These are phyloP conservation scores for Lamprologus lemairii DNA, from an alignment of 2,113 vertebrate species.

Conservation along the genomic window DNA sequence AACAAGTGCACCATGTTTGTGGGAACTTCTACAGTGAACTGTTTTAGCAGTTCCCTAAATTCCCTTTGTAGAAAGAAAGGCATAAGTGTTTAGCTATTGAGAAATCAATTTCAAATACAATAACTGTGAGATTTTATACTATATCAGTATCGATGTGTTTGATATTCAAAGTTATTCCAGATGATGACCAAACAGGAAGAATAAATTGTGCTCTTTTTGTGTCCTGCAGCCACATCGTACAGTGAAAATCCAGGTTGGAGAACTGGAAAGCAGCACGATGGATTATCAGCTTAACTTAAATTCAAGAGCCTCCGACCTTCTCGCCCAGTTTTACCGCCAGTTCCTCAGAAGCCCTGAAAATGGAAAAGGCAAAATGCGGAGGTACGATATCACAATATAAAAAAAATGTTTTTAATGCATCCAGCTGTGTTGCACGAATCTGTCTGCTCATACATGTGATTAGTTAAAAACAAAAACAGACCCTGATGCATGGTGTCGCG, in stretches of 20 bases:
- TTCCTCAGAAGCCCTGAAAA: conserved; percentile 61
- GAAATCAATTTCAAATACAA: accelerated
- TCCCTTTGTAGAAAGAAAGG: background rate
- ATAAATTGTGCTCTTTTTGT: background rate
- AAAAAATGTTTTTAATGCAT: background rate
- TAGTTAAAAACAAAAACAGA: background rate
- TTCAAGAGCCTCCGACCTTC: conserved; percentile 74
- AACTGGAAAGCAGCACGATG: conserved; percentile 70
- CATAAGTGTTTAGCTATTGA: accelerated
- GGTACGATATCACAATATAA: background rate
- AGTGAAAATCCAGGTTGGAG: conserved; percentile 75
- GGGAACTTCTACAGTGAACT: background rate
- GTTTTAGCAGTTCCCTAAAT: background rate
- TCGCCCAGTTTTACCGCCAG: conserved; percentile 75
- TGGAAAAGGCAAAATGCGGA: conserved; percentile 61
- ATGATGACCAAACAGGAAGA: background rate
- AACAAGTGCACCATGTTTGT: background rate
- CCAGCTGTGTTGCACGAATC: background rate
- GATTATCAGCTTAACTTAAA: conserved; percentile 72
- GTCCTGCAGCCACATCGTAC: conserved; percentile 66
- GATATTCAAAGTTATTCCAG: background rate
- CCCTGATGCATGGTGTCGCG: background rate
- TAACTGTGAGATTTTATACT: accelerated
- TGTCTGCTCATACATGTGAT: background rate
- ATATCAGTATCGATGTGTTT: background rate